A percentile compares a stretch with the other conserved stretches of the same genome.
Evolutionary conservation across 2,888 invertebrate species (phyloP).

Genomic region (Mechanitis messenoides): DNA sequence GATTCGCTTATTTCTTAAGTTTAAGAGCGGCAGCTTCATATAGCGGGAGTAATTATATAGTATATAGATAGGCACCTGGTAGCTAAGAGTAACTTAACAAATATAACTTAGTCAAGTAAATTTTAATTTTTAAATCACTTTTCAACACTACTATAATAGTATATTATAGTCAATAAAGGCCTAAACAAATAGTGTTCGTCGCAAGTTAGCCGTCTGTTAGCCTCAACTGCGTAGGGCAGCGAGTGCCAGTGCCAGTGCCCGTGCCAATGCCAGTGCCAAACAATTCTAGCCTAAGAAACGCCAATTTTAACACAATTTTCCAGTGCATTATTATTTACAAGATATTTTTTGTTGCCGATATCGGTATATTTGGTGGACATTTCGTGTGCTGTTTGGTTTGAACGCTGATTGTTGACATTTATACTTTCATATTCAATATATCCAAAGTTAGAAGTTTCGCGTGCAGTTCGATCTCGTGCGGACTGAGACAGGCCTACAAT

Average conservation of each 20-base stretch:
- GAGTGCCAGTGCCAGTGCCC: conserved; percentile 3
- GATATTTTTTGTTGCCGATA: conserved; percentile 10
- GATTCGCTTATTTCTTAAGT: background rate
- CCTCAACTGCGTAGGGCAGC: background rate
- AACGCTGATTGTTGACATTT: conserved; percentile 6
- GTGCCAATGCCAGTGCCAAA: conserved; percentile 13
- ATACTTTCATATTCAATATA: too few species aligned
- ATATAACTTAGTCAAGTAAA: too few species aligned
- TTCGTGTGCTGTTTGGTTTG: conserved; percentile 24
- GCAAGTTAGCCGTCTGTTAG: background rate
- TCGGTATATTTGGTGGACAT: conserved; percentile 10
- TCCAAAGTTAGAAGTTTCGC: too few species aligned
- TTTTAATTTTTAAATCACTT: too few species aligned
- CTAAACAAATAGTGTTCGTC: background rate
- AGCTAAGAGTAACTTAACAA: too few species aligned
- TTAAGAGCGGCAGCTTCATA: too few species aligned
- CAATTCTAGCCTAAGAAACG: conserved; percentile 20
- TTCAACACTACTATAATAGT: too few species aligned
- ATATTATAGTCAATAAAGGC: too few species aligned
- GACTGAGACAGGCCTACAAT: too few species aligned
- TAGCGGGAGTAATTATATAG: too few species aligned
- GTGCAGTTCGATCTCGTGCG: too few species aligned
- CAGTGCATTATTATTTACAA: conserved; percentile 20
- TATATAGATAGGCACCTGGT: too few species aligned
- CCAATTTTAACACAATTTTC: conserved; percentile 22